A percentile compares a stretch with the other conserved stretches of the same genome.
phyloP scores from a whole-genome alignment of 53 echinoderm and acorn worm species.

The Henricia sp. region DNA sequence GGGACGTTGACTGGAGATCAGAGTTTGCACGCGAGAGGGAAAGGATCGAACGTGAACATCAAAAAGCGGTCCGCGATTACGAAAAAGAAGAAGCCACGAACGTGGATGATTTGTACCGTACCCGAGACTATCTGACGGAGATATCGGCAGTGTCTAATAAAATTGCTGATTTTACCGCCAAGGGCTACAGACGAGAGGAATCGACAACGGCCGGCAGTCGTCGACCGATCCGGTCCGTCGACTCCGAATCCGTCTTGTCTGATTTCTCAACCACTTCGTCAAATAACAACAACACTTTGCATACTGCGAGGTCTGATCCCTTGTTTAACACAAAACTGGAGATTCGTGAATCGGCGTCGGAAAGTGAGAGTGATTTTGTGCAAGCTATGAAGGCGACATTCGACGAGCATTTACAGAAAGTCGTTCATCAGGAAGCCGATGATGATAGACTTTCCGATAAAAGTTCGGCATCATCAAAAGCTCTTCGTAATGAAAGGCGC shows the following conservation, averaged over 20 bases:
- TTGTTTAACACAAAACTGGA: conserved; percentile 47
- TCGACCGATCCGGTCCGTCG: conserved; percentile 43
- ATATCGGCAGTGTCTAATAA: conserved; percentile 81
- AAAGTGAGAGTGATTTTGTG: conserved; percentile 95
- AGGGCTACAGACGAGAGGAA: conserved; percentile 12
- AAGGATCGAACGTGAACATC: conserved; percentile 81
- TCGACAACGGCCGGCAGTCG: conserved; percentile 27
- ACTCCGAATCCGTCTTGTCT: conserved; percentile 74
- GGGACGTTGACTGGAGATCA: conserved; percentile 68
- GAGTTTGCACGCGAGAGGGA: conserved; percentile 87
- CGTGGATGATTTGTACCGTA: conserved; percentile 86
- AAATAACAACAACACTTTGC: conserved; percentile 83
- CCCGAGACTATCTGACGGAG: conserved; percentile 77
- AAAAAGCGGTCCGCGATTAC: conserved; percentile 79
- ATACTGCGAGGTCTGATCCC: conserved; percentile 51
- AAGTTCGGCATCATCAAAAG: conserved; percentile 39
- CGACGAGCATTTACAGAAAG: conserved; percentile 81
- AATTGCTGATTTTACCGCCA: conserved; percentile 63
- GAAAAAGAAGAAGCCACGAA: conserved; percentile 89
- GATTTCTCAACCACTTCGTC: conserved; percentile 84
- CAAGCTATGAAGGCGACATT: conserved; percentile 91
- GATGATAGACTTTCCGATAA: conserved; percentile 57
- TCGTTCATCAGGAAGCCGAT: conserved; percentile 78
- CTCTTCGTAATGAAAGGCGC: conserved; percentile 4
- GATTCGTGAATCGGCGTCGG: conserved; percentile 57